Base-by-base conservation (phyloP, 2,888 invertebrate genomes). In the Limnephilus lunatus region DNA sequence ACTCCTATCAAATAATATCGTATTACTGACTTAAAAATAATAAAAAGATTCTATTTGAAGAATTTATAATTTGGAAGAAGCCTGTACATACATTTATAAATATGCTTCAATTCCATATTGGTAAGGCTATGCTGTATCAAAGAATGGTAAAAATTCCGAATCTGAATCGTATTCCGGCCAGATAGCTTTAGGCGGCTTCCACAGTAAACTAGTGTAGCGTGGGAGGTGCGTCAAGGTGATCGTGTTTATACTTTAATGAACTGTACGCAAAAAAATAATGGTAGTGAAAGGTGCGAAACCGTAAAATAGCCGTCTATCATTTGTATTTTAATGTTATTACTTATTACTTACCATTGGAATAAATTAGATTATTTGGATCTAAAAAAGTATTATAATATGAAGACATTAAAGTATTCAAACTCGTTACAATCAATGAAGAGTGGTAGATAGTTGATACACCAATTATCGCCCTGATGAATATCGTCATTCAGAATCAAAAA, bases 211-310 rank as follows among this genome's bases (percentile, higher is more conserved):
- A 14, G 82, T 15, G 82, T 14, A 14, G 82, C 5, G 82, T 82
- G 32, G 82, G 82, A 82, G 82, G 82, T 31, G 32, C 82, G 31
- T 82, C 82, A 82, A 82, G 82, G 82, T 32, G 82, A 82, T 82
- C 82, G 31, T 31, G 82, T 82, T 32, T 82, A 32, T 82, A 31
- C 32, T 82, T 12, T 82, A 32, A 32, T 31, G 32, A 82, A 31
- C 14, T 32, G 15, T 31, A 19, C 32, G 31, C 15, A 32, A 19
- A 82, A 31, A 32, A 32, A 44, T 31, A 19, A 68, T 68, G 68
- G 68, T 68, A 68, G n/a, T 68, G 68, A 68, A 68, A 68, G 68
- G 68, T 68, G 68, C 30, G 82, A 82, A 82, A 31, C 32, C 82
- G 82, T 82, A 82, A 82, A 82, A 82, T 82, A 19, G 25, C 68